A percentile compares a stretch with the other conserved stretches of the same genome.
These are phyloP conservation scores for Apotomis capreana DNA, from an alignment of 2,888 invertebrate genomes.

Conservation along the genomic window DNA sequence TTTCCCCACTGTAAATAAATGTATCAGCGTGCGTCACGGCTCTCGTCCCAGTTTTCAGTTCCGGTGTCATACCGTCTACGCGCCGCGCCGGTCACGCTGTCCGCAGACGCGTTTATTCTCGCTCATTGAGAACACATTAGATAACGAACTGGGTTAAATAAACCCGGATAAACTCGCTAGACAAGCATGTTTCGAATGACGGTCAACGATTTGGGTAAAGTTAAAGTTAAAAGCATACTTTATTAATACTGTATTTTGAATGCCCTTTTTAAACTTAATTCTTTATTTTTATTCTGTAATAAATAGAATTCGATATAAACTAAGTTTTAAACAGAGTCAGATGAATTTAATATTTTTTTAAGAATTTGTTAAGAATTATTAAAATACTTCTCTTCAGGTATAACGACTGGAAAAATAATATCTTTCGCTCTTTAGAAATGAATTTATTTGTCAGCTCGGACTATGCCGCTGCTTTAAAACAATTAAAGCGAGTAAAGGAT, in stretches of 20 bases:
- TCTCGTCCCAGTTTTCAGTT: constrained; percentile 58
- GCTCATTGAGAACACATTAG: constrained; percentile 26
- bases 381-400: neutral
- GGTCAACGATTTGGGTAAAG: neutral
- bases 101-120: constrained; percentile 34
- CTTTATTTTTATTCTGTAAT: too few species aligned
- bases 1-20: constrained; percentile 5
- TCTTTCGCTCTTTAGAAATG: constrained; percentile 14
- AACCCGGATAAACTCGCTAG: neutral
- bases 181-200: neutral
- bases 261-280: too few species aligned
- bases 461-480: constrained; percentile 44
- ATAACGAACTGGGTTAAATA: constrained; percentile 17
- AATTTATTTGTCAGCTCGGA: constrained; percentile 28
- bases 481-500: constrained; percentile 54
- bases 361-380: neutral
- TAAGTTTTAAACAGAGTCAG: neutral
- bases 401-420: constrained; percentile 10
- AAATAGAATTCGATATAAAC: too few species aligned
- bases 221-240: too few species aligned
- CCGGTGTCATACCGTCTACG: constrained; percentile 62
- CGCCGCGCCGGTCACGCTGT: constrained; percentile 58
- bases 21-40: constrained; percentile 42
- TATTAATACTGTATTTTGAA: too few species aligned
- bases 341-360: neutral